Evolutionary conservation across 2,888 invertebrate species (phyloP).

Genomic region (Pachliopta kotzebuea): DNA sequence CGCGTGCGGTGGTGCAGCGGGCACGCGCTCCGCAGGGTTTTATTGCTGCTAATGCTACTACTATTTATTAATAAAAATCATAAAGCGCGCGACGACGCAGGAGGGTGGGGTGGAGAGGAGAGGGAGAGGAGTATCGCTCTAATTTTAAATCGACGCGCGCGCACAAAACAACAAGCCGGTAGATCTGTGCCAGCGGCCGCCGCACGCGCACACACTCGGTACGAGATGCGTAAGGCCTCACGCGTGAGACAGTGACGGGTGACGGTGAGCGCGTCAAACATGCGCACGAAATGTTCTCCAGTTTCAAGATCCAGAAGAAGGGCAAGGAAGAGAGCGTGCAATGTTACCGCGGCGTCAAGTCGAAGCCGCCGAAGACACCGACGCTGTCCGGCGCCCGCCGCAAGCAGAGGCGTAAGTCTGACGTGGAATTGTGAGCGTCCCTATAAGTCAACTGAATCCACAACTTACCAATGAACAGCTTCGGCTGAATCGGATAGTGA

Average conservation of each 20-base stretch:
- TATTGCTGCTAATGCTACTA: constrained; percentile 70
- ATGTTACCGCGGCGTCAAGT: constrained; percentile 71
- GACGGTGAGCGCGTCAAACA: constrained; percentile 40
- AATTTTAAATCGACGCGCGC: constrained; percentile 65
- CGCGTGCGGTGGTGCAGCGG: not conserved
- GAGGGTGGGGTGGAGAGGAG: constrained; percentile 51
- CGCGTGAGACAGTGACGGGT: constrained; percentile 39
- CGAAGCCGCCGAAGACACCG: constrained; percentile 81
- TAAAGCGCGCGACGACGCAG: constrained; percentile 51
- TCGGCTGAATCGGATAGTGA: not conserved
- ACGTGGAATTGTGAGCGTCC: constrained; percentile 22
- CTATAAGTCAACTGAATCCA: constrained; percentile 43
- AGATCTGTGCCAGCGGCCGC: constrained; percentile 24
- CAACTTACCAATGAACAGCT: constrained; percentile 31
- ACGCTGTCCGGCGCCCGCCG: constrained; percentile 67
- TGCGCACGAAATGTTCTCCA: constrained; percentile 73
- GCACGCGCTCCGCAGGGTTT: constrained; percentile 38
- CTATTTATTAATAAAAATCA: constrained; percentile 48
- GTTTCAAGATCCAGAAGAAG: constrained; percentile 77
- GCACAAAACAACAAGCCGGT: constrained; percentile 57
- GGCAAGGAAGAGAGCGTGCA: constrained; percentile 77
- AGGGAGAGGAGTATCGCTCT: constrained; percentile 59
- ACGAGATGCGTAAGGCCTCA: constrained; percentile 28
- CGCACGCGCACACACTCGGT: constrained; percentile 20
- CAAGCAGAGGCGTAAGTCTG: constrained; percentile 69